A percentile compares a stretch with the other conserved stretches of the same genome.
These are phyloP conservation scores for Agonopterix arenella DNA, from an alignment of 2,888 invertebrate genomes.

Conservation along the genomic window DNA sequence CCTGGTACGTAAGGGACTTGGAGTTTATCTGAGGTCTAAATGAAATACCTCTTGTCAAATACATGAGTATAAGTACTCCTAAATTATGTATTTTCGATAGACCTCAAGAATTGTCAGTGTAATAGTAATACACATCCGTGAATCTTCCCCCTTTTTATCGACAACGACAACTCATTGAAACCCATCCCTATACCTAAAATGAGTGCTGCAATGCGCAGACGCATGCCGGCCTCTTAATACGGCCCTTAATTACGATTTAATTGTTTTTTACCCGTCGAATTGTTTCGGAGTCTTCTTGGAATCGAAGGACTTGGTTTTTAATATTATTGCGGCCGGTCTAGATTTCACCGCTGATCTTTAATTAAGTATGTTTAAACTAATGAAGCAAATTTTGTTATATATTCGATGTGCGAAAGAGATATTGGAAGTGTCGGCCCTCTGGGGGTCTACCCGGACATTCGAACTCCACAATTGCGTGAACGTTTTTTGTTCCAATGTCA, in stretches of 20 bases:
- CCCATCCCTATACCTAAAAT: slow-evolving; percentile 26
- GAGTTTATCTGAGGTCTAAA: too few species aligned
- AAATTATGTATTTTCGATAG: too few species aligned
- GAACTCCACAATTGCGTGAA: too few species aligned
- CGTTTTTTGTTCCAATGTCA: too few species aligned
- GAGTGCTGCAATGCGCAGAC: slow-evolving; percentile 44
- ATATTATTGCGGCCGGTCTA: slow-evolving; percentile 26
- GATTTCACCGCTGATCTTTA: slow-evolving; percentile 29
- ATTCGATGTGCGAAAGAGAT: too few species aligned
- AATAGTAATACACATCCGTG: too few species aligned
- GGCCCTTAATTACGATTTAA: slow-evolving; percentile 71
- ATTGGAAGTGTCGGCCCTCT: too few species aligned
- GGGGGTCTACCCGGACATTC: too few species aligned
- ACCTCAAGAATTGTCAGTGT: too few species aligned
- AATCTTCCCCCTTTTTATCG: background rate
- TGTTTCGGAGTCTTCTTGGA: slow-evolving; percentile 53
- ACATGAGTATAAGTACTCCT: too few species aligned
- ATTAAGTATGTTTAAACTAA: slow-evolving; percentile 13
- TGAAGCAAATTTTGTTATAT: background rate
- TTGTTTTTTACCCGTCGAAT: slow-evolving; percentile 65
- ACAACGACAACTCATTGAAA: background rate
- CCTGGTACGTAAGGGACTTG: too few species aligned
- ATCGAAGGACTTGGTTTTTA: slow-evolving; percentile 33
- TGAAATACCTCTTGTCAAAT: too few species aligned
- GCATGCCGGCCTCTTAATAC: slow-evolving; percentile 64